Conservation (phyloP, 2,797 vertebrate species). For the Sciurus vulgaris region DNA sequence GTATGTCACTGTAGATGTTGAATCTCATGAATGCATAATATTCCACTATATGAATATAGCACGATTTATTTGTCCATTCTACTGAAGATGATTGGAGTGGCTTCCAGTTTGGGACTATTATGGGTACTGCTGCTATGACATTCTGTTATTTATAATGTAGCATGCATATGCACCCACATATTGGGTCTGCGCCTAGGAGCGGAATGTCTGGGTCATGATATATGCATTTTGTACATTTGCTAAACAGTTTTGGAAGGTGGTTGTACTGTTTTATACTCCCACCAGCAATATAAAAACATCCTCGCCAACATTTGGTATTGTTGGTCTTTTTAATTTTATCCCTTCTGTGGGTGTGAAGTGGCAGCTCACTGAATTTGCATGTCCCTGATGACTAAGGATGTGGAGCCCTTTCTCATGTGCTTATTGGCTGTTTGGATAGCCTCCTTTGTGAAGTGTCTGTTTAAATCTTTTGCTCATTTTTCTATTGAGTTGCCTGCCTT, state of each 20-base stretch:
- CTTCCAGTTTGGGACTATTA: not conserved
- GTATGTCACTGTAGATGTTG: not conserved
- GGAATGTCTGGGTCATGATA: constrained; percentile 19
- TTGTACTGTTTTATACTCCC: not conserved
- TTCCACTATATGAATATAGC: not conserved
- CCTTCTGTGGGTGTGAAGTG: not conserved
- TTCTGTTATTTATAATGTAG: not conserved
- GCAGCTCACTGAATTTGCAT: not conserved
- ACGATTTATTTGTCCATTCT: not conserved
- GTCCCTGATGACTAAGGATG: constrained; percentile 50
- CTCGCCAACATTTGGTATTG: constrained; percentile 47
- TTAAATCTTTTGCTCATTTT: constrained; percentile 70
- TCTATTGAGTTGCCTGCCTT: constrained; percentile 53
- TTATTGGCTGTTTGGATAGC: constrained; percentile 26
- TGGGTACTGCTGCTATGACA: not conserved
- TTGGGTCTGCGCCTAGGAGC: not conserved
- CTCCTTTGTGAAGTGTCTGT: constrained; percentile 66
- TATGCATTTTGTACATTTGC: constrained; percentile 31
- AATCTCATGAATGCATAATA: not conserved
- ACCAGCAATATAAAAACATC: not conserved
- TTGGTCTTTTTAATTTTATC: constrained; percentile 23
- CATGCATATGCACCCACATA: not conserved
- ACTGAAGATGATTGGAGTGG: not conserved
- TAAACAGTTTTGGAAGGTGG: constrained; percentile 25
- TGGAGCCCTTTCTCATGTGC: not conserved